Evolutionary conservation across 2,888 invertebrate species (phyloP), one percentile per base, ranked within the genome.

Genomic region (Ephialtes manifestator): DNA sequence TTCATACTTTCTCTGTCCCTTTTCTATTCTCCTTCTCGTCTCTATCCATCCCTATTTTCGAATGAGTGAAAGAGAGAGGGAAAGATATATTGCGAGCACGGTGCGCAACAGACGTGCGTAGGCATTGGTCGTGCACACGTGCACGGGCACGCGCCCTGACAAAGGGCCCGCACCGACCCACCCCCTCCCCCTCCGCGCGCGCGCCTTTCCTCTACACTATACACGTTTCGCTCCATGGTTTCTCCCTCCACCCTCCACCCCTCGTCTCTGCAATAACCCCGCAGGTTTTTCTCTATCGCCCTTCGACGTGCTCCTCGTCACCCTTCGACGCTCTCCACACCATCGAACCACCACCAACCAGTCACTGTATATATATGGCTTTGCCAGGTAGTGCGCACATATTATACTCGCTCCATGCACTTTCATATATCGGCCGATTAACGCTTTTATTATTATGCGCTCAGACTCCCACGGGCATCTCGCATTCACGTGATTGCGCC

Each of bases 61-160:
- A 58, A 65, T 74, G 76, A 55, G 60, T 74, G 70, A 63, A 28
- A 13, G 51, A 71, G 67, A 67, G 81, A 84, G 67, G 82, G 83
- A 84, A 71, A 85, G 63, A 81, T 79, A 58, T 58, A 58, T 58
- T 28, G 75, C 82, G 86, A 67, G 85, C 88, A 84, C 81, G 84
- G 87, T 83, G 88, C 85, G 84, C 77, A 87, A 86, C 80, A 87
- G 89, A 90, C 91, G 91, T 91, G 91, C 91, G 92, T 91, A 91
- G 92, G 92, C 92, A 93, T 93, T 93, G 93, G 93, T 90, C 92
- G 90, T 91, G 93, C 93, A 93, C 93, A 93, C 93, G 93, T 93
- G 93, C 93, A 92, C 88, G 92, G 93, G 93, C 93, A 93, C 93
- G 93, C 93, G 93, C 92, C 93, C 83, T 90, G 90, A 93, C 93